Evolutionary conservation across 2,113 vertebrate species (phyloP).

Genomic region (Pangasianodon hypophthalmus): DNA sequence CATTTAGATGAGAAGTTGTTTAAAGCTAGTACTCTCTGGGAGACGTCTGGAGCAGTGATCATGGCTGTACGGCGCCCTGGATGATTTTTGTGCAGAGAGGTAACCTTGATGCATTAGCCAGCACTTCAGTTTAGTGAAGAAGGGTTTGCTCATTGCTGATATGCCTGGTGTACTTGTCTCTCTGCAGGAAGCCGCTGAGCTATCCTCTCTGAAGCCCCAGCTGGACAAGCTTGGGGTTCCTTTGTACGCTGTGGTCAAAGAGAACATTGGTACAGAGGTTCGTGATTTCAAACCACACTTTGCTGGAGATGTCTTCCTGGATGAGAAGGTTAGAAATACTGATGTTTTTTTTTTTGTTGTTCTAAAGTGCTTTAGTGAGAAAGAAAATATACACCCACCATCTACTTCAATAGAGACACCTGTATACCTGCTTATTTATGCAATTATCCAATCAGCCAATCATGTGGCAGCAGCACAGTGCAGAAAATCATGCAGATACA

Average conservation of each 20-base stretch:
- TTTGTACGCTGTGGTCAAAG: slow-evolving; percentile 93
- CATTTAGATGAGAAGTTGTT: slow-evolving; percentile 76
- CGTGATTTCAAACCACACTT: slow-evolving; percentile 90
- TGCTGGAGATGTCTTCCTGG: slow-evolving; percentile 90
- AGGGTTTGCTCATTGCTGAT: not conserved
- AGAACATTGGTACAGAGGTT: slow-evolving; percentile 85
- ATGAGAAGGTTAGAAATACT: slow-evolving; percentile 79
- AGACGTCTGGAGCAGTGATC: slow-evolving; percentile 85
- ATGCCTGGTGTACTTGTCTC: slow-evolving; percentile 4
- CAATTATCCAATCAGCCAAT: not conserved
- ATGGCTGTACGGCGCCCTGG: slow-evolving; percentile 94
- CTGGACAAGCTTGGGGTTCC: slow-evolving; percentile 88
- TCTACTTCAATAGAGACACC: not conserved
- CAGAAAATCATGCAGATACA: not conserved
- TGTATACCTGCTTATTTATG: not conserved
- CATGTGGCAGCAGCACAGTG: not conserved
- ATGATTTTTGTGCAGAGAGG: slow-evolving; percentile 99
- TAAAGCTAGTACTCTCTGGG: slow-evolving; percentile 88
- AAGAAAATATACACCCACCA: not conserved
- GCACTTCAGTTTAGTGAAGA: not conserved
- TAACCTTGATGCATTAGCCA: slow-evolving; percentile 55
- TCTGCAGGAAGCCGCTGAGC: slow-evolving; percentile 87
- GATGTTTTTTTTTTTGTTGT: not conserved
- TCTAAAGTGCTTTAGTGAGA: not conserved
- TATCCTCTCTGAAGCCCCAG: slow-evolving; percentile 91